Evolutionary conservation across 2,888 invertebrate species (phyloP).

Genomic region (Lasioglossum morio): DNA sequence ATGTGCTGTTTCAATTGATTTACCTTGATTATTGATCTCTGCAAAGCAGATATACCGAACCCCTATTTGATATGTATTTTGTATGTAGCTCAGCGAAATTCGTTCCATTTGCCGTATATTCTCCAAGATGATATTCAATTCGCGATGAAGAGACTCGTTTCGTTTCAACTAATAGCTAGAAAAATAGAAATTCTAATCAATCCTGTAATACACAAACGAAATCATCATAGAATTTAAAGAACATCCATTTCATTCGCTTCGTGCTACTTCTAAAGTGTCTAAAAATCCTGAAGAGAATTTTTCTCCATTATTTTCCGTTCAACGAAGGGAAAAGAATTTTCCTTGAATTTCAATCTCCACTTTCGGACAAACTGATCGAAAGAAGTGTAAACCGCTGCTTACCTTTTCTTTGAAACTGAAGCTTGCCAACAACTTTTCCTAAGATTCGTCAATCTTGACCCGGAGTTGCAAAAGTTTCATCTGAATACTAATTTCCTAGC

Average conservation of each 20-base stretch:
- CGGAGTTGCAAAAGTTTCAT: neutral
- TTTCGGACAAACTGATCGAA: neutral
- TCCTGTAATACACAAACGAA: neutral
- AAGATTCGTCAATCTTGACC: neutral
- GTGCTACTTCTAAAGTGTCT: neutral
- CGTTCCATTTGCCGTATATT: neutral
- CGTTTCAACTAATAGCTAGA: neutral
- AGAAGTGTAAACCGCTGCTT: neutral
- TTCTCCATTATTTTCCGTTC: neutral
- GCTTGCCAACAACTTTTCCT: neutral
- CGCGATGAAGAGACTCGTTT: neutral
- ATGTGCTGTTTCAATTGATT: constrained; percentile 20
- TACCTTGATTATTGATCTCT: constrained; percentile 31
- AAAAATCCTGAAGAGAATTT: neutral
- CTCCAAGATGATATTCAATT: neutral
- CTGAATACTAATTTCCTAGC: neutral
- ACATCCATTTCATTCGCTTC: neutral
- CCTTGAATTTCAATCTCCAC: neutral
- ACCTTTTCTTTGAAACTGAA: neutral
- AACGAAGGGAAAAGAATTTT: neutral
- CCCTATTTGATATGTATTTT: constrained; percentile 27
- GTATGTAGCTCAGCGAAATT: neutral
- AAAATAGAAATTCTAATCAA: neutral
- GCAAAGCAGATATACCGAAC: constrained; percentile 9
- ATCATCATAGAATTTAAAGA: neutral